phyloP scores from a whole-genome alignment of 1,140 invertebrate genomes.

The Caenorhabditis latens region DNA sequence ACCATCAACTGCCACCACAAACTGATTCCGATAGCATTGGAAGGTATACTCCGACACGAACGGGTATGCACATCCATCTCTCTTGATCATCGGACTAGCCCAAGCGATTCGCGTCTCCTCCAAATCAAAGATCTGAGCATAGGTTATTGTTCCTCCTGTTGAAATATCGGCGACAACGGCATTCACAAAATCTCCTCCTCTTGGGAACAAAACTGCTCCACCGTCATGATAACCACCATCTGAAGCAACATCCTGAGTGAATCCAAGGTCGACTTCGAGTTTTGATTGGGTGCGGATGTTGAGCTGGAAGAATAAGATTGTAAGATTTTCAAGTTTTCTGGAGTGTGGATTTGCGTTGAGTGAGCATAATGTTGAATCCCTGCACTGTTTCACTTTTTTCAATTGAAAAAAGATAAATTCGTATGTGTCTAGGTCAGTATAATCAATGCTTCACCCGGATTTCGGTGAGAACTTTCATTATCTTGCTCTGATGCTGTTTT shows the following conservation, averaged over 20 bases:
- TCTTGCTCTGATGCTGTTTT: too few species aligned
- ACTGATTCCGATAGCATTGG: constrained; percentile 52
- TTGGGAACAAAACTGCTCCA: constrained; percentile 43
- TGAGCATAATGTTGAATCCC: too few species aligned
- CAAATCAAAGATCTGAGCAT: constrained; percentile 61
- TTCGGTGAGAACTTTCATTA: too few species aligned
- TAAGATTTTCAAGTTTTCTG: neutral
- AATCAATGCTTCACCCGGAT: too few species aligned
- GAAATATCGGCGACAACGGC: constrained; percentile 56
- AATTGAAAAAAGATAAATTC: too few species aligned
- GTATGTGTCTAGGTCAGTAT: too few species aligned
- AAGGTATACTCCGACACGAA: constrained; percentile 60
- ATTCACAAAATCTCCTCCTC: constrained; percentile 33
- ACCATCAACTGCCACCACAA: constrained; percentile 63
- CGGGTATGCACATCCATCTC: constrained; percentile 58
- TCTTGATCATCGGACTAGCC: constrained; percentile 61
- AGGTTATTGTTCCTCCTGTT: constrained; percentile 48
- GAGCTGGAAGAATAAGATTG: constrained; percentile 5
- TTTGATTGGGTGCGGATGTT: constrained; percentile 57
- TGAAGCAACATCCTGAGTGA: constrained; percentile 58
- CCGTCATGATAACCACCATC: constrained; percentile 60
- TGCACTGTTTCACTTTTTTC: too few species aligned
- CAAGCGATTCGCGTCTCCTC: constrained; percentile 59
- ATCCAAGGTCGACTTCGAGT: constrained; percentile 57
- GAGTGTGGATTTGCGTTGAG: neutral